phyloP scores from a whole-genome alignment of 1,140 invertebrate species.

The Metopolophium dirhodum region DNA sequence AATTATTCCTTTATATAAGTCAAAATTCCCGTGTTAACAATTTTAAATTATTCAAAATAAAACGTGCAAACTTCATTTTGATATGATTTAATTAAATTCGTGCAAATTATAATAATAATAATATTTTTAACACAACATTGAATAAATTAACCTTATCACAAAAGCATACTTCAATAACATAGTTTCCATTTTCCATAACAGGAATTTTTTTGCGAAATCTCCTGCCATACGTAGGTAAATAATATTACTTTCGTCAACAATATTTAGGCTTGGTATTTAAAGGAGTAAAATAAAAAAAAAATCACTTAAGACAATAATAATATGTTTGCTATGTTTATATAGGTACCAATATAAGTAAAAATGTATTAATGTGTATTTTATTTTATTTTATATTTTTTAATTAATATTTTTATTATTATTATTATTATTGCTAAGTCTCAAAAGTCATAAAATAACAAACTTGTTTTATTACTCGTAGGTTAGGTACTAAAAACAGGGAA shows the following conservation, averaged over 20 bases:
- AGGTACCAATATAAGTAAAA: slow-evolving; percentile 37
- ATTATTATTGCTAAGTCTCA: slow-evolving; percentile 37
- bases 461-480: slow-evolving; percentile 18
- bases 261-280: background rate
- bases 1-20: slow-evolving; percentile 10
- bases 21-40: slow-evolving; percentile 29
- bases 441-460: slow-evolving; percentile 28
- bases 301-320: slow-evolving; percentile 10
- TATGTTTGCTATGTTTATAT: slow-evolving; percentile 6
- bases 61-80: slow-evolving; percentile 52
- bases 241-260: slow-evolving; percentile 1
- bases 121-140: slow-evolving; percentile 35
- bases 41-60: slow-evolving; percentile 28
- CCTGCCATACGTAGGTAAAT: background rate
- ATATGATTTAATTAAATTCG: slow-evolving; percentile 57
- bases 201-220: background rate
- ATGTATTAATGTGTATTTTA: background rate
- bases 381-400: slow-evolving; percentile 1
- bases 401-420: slow-evolving; percentile 6
- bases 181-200: background rate
- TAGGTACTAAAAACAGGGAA: slow-evolving; percentile 36
- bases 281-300: slow-evolving; percentile 18
- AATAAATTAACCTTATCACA: slow-evolving; percentile 50
- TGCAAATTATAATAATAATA: slow-evolving; percentile 51
- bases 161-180: slow-evolving; percentile 29